These are phyloP conservation scores for Brachypteracias leptosomus DNA, from an alignment of 2,113 vertebrate species.

Conservation along the genomic window DNA sequence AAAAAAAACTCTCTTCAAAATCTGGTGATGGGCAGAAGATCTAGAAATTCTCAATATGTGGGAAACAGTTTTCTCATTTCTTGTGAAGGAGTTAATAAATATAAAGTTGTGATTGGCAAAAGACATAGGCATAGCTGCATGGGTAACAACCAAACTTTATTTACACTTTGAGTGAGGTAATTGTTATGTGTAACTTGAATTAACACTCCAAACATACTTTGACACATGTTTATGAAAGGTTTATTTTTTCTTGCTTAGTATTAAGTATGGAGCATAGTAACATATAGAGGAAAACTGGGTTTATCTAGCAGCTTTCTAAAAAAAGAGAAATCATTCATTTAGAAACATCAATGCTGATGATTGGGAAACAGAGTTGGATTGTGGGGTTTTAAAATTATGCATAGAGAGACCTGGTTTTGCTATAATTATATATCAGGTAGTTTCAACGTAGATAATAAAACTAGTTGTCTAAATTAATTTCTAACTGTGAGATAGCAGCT, in stretches of 20 bases:
- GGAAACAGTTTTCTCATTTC: background rate
- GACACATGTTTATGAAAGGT: background rate
- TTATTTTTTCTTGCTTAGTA: background rate
- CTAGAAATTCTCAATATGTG: background rate
- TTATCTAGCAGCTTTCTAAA: background rate
- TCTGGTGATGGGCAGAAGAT: background rate
- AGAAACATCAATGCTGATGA: background rate
- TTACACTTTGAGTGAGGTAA: background rate
- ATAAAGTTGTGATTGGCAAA: background rate
- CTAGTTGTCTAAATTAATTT: background rate
- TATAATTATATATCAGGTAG: rapidly evolving
- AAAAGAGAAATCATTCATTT: background rate
- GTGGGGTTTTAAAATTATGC: background rate
- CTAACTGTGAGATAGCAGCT: background rate
- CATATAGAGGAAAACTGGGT: background rate
- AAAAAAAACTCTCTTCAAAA: background rate
- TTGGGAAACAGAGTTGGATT: background rate
- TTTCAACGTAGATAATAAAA: background rate
- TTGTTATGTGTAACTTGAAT: background rate
- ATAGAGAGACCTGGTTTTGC: background rate
- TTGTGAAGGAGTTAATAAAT: background rate
- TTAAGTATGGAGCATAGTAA: background rate
- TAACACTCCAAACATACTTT: background rate
- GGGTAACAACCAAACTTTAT: background rate
- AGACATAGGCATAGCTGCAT: rapidly evolving